Evolutionary conservation across 2,888 invertebrate genomes (phyloP), one percentile per base, ranked within the genome.

Genomic region (Nomada hirtipes): DNA sequence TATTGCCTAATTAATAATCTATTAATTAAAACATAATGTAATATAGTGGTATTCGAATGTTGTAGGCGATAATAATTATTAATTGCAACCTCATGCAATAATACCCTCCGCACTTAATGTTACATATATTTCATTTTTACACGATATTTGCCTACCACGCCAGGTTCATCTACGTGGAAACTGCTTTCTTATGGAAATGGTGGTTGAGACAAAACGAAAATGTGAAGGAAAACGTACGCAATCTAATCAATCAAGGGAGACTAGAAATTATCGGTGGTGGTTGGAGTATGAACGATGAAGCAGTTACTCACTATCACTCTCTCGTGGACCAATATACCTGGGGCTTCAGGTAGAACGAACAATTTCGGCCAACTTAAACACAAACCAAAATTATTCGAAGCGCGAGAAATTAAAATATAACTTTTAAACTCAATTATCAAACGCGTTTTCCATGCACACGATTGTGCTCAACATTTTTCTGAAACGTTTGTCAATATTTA

Each of bases 121-220:
- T 36, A 36, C 7, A 47, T 13, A 13, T 3, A 13, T 47, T 15
- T 13, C 47, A 47, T 15, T 15, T 15, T 47, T 42, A 52, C 15
- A 11, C 42, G 2, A 36, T 26, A 11, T 52, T 20, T 53, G 11
- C 9, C 2, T 59, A 4, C 23, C 20, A 2, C 3, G 2, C 53
- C 47, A 97, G 97, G 88, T 98, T 98, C 91, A 97, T 98, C 70
- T 98, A 98, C 91, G 98, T 98, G 2, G 98, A 98, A 91, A 97
- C 98, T 0, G 97, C 97, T 0, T 98, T 96, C 94, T 96, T 98
- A 92, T 97, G 96, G 95, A 96, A 97, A 89, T 98, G 97, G 97
- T 98, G 97, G 97, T 68, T 86, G 47, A 80, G 84, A 0, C 98
- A 98, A 91, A 92, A 95, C 4, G 95, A 96, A 0, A 92, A 92